Conservation (phyloP, 2,113 vertebrate species). For the Eleginops maclovinus region DNA sequence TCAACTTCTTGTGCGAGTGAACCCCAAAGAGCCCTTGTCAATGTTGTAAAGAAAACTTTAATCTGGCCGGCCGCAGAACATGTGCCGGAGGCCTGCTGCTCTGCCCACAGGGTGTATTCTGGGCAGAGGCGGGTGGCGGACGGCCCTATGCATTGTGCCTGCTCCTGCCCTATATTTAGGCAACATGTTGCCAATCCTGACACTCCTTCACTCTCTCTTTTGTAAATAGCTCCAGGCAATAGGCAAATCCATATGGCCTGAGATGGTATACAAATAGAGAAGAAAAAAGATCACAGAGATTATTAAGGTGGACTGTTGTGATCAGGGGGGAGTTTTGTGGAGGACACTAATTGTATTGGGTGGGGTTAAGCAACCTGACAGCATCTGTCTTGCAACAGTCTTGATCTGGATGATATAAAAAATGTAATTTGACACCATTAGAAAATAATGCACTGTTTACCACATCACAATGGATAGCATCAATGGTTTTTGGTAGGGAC, state of each 20-base stretch:
- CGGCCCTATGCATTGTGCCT: conserved; percentile 81
- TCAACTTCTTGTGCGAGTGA: conserved; percentile 82
- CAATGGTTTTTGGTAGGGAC: background rate
- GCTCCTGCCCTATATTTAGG: conserved; percentile 82
- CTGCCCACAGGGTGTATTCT: conserved; percentile 84
- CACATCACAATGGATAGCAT: background rate
- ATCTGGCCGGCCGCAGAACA: conserved; percentile 85
- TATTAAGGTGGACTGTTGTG: conserved; percentile 3
- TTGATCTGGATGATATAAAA: background rate
- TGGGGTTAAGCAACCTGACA: background rate
- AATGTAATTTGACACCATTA: background rate
- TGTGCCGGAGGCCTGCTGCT: conserved; percentile 79
- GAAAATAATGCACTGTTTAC: background rate
- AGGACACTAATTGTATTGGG: conserved; percentile 6
- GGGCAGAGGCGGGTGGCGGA: conserved; percentile 76
- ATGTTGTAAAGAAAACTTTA: conserved; percentile 85
- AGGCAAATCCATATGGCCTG: conserved; percentile 59
- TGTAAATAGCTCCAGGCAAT: conserved; percentile 76
- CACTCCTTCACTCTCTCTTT: conserved; percentile 70
- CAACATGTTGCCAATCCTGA: conserved; percentile 71
- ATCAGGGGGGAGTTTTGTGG: background rate
- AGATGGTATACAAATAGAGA: conserved; percentile 63
- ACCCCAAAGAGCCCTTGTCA: conserved; percentile 84
- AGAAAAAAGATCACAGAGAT: conserved; percentile 35
- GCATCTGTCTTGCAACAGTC: background rate